Base-by-base conservation (phyloP, 2,113 vertebrate species). In the Perca schrenkii region DNA sequence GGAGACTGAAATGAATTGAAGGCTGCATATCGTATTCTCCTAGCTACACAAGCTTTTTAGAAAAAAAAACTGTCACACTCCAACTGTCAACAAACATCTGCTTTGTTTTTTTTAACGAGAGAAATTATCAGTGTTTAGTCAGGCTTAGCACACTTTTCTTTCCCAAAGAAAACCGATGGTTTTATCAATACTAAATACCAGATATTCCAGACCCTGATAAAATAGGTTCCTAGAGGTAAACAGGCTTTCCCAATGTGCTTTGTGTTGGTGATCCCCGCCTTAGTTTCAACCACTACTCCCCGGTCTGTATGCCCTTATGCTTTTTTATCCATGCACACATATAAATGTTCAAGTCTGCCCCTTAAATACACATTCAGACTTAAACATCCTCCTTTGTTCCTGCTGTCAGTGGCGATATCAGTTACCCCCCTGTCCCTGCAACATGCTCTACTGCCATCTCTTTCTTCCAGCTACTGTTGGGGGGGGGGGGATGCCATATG, bases 381-480 rank as follows among this genome's bases (percentile, higher is more conserved):
- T 92, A 80, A 90, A 91, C 86, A 86, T 91, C 74, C 54, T 58
- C 87, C 83, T 80, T 19, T 84, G 77, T 88, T 82, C 92, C 90
- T 67, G 81, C 86, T 85, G 86, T 91, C 75, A 79, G 80, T 81
- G 84, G 73, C 57, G 47, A 85, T 74, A 77, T 82, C 78, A 82
- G 80, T 66, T 57, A 28, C 63, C 75, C 81, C 85, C 76, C 80
- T 14, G 69, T 61, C 88, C 90, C 91, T 88, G 91, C 92, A 94
- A 93, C 91, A 91, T 93, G 91, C 90, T 91, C 80, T 89, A 84
- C 89, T 79, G 89, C 90, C 94, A 93, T 94, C 91, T 88, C 86
- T 84, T 85, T 92, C 89, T 92, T 89, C 90, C 91, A 94, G 94
- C 92, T 89, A 82, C 91, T 83, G 92, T 92, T 92, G 90, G 92